phyloP scores from a whole-genome alignment of 2,113 vertebrate genomes.

The Hoplias malabaricus region DNA sequence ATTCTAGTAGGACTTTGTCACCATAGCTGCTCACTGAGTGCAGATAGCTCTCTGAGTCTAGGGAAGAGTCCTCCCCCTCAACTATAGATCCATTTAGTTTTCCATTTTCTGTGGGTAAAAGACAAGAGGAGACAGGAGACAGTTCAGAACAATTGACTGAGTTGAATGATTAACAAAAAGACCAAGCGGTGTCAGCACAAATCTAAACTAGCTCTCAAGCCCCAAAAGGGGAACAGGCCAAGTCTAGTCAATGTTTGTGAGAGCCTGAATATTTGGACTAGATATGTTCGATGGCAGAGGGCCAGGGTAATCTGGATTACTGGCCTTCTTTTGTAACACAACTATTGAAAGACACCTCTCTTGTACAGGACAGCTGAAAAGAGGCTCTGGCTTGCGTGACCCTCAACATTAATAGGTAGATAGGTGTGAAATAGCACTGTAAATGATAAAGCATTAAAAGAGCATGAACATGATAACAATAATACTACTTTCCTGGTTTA shows the following conservation, averaged over 20 bases:
- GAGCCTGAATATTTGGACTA: constrained; percentile 32
- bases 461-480: too few species aligned
- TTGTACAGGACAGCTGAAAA: neutral
- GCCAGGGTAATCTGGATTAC: constrained; percentile 24
- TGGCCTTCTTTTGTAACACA: neutral
- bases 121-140: constrained; percentile 51
- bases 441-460: too few species aligned
- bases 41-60: constrained; percentile 61
- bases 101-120: constrained; percentile 67
- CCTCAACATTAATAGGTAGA: too few species aligned
- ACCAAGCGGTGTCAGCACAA: constrained; percentile 1
- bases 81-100: constrained; percentile 70
- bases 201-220: constrained; percentile 14
- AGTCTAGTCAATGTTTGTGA: constrained; percentile 29
- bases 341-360: neutral
- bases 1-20: constrained; percentile 64
- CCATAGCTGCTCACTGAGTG: constrained; percentile 67
- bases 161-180: constrained; percentile 25
- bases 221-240: neutral
- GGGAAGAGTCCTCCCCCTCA: constrained; percentile 67
- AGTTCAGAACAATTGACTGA: constrained; percentile 22
- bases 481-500: too few species aligned
- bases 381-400: neutral
- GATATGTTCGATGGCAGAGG: neutral
- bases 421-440: too few species aligned